phyloP scores from a whole-genome alignment of 2,113 vertebrate genomes.

The Petrocephalus microphthalmus region DNA sequence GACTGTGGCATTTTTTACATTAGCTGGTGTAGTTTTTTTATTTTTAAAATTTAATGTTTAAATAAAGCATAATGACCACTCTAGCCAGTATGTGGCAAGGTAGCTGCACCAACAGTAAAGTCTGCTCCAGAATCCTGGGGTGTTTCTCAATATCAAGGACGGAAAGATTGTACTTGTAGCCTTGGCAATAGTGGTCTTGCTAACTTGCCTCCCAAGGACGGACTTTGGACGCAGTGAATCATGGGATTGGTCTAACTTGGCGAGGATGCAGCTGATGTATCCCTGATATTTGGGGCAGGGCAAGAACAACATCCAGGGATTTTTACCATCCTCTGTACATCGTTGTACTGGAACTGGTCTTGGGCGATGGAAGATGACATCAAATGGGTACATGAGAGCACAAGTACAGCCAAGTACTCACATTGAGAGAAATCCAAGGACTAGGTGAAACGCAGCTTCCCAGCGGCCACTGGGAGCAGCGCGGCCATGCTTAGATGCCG shows the following conservation, averaged over 20 bases:
- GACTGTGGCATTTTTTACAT: not conserved
- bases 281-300: not conserved
- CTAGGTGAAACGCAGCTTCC: not conserved
- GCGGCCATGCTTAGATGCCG: not conserved
- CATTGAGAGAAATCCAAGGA: not conserved
- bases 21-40: not conserved
- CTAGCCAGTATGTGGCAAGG: not conserved
- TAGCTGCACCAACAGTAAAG: not conserved
- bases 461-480: not conserved
- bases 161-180: not conserved
- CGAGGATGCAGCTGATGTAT: not conserved
- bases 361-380: not conserved
- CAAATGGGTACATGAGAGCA: not conserved
- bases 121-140: not conserved
- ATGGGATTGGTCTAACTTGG: not conserved
- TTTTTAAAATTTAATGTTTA: not conserved
- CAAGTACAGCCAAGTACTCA: not conserved
- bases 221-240: not conserved
- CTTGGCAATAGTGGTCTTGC: not conserved
- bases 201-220: not conserved
- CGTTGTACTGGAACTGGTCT: not conserved
- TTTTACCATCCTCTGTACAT: not conserved
- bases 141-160: not conserved
- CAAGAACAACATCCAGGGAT: not conserved
- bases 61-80: not conserved